Conservation (phyloP, 2,888 invertebrate species). For the Rhorus exstirpatorius region DNA sequence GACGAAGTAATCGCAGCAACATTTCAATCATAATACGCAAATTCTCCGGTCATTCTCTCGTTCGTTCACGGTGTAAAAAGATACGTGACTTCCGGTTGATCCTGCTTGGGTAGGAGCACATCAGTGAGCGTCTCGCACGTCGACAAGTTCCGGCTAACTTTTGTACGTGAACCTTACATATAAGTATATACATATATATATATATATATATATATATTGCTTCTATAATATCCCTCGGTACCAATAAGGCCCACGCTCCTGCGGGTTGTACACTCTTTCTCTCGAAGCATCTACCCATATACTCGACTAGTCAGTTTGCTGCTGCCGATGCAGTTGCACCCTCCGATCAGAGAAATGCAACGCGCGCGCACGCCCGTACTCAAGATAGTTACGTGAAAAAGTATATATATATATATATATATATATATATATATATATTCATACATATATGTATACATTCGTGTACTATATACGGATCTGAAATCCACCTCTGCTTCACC, state of each 20-base stretch:
- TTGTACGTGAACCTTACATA: not conserved
- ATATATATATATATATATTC: no score
- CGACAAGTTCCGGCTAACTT: slow-evolving; percentile 49
- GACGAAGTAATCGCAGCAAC: slow-evolving; percentile 29
- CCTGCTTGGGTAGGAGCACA: slow-evolving; percentile 8
- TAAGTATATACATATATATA: not conserved
- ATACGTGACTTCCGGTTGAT: slow-evolving; percentile 63
- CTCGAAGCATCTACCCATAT: slow-evolving; percentile 3
- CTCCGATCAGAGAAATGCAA: slow-evolving; percentile 54
- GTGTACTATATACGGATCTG: slow-evolving; percentile 17
- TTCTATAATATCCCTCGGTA: slow-evolving; percentile 44
- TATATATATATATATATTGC: slow-evolving; percentile 13
- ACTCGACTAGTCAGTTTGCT: slow-evolving; percentile 51
- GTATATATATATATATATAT: no score
- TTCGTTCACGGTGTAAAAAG: slow-evolving; percentile 38
- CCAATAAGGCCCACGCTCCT: slow-evolving; percentile 61
- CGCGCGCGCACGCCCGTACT: slow-evolving; percentile 32
- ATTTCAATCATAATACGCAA: slow-evolving; percentile 40
- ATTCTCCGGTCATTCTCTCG: slow-evolving; percentile 32
- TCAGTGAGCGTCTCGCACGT: slow-evolving; percentile 34
- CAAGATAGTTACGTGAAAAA: slow-evolving; percentile 60
- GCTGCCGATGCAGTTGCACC: slow-evolving; percentile 60
- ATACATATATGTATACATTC: slow-evolving; percentile 33
- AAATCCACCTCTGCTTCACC: slow-evolving; percentile 51
- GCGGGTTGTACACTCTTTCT: slow-evolving; percentile 42